These are phyloP conservation scores for Osmerus eperlanus DNA, from an alignment of 2,113 vertebrate genomes.

Conservation along the genomic window DNA sequence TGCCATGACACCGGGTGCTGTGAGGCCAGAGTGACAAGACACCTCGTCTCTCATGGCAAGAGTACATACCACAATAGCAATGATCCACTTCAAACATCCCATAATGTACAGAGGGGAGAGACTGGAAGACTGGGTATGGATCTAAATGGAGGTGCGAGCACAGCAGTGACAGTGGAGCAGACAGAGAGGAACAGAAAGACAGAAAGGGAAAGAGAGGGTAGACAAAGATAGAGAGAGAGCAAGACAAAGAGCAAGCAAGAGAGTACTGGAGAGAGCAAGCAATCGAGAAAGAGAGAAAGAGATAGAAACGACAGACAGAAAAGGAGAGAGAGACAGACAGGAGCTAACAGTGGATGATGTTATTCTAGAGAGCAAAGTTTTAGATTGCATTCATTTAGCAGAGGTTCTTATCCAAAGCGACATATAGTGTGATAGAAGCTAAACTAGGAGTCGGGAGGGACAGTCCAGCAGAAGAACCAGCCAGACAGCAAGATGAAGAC, in stretches of 20 bases:
- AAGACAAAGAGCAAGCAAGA: neutral
- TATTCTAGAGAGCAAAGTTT: no score
- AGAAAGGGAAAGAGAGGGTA: neutral
- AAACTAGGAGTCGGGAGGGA: no score
- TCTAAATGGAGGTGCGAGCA: neutral
- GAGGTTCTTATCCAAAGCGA: no score
- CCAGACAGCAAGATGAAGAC: no score
- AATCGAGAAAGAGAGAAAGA: neutral
- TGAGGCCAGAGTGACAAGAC: slow-evolving; percentile 43
- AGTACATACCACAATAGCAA: neutral
- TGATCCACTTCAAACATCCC: no score
- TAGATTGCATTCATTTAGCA: no score
- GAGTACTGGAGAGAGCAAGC: neutral
- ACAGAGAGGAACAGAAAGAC: slow-evolving; percentile 2
- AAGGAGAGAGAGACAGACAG: neutral
- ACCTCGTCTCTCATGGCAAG: slow-evolving; percentile 30
- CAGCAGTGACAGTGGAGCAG: neutral
- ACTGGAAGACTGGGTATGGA: neutral
- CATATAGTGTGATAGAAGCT: no score
- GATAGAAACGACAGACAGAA: neutral
- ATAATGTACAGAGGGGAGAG: neutral
- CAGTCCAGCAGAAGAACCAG: no score
- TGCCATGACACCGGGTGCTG: slow-evolving; percentile 96
- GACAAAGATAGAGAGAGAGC: neutral
- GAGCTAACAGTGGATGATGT: neutral